Evolutionary conservation across 2,888 invertebrate genomes (phyloP).

Genomic region (Carcina quercana): DNA sequence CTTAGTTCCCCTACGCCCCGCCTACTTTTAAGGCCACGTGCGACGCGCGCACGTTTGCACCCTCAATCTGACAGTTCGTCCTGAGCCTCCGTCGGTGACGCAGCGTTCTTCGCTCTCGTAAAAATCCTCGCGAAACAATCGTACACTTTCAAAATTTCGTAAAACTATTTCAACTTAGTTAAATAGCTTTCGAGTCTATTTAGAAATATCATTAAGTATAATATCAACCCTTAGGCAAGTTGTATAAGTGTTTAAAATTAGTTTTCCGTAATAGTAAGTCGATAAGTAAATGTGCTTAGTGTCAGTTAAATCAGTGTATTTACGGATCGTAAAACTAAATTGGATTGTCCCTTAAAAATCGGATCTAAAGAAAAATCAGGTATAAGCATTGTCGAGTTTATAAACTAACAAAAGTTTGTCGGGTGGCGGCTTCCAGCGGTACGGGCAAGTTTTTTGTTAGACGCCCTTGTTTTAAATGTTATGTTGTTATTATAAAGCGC

Average conservation of each 20-base stretch:
- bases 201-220: constrained; percentile 12
- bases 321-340: constrained; percentile 9
- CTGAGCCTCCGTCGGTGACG: constrained; percentile 26
- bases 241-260: constrained; percentile 8
- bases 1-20: constrained; percentile 35
- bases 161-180: constrained; percentile 28
- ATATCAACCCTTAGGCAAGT: constrained; percentile 3
- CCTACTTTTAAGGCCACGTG: constrained; percentile 61
- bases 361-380: constrained; percentile 18
- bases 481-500: constrained; percentile 41
- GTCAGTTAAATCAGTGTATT: constrained; percentile 13
- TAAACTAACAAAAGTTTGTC: constrained; percentile 17
- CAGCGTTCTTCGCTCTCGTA: constrained; percentile 2
- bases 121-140: constrained; percentile 29
- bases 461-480: constrained; percentile 42
- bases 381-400: constrained; percentile 27
- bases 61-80: constrained; percentile 49
- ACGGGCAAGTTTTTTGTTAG: constrained; percentile 43
- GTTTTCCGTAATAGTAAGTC: constrained; percentile 1
- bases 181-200: too few relatives aligned
- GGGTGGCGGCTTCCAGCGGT: constrained; percentile 35
- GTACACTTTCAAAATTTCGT: constrained; percentile 15
- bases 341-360: constrained; percentile 21
- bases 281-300: constrained; percentile 13
- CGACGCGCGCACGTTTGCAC: constrained; percentile 57